A percentile compares a stretch with the other conserved stretches of the same genome.
phyloP scores from a whole-genome alignment of 1,140 invertebrate species.

The Probaryconus sp. region DNA sequence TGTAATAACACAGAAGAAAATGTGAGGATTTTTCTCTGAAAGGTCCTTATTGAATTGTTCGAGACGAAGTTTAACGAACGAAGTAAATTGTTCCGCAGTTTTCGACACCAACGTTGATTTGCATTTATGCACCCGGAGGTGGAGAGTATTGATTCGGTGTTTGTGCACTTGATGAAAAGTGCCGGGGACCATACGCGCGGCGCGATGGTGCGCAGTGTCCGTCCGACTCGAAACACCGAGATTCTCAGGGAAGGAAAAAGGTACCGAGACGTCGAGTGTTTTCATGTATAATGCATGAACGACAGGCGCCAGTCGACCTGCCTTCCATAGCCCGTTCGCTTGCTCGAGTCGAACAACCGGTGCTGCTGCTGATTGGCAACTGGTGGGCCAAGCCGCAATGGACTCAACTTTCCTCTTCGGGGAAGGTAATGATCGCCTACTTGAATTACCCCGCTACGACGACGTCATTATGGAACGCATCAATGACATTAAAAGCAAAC shows the following conservation, averaged over 20 bases:
- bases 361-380: slow-evolving; percentile 40
- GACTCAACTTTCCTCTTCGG: slow-evolving; percentile 11
- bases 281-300: slow-evolving; percentile 61
- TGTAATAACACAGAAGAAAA: too few species aligned
- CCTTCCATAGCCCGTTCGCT: too few species aligned
- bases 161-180: slow-evolving; percentile 44
- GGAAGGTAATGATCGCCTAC: slow-evolving; percentile 32
- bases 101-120: slow-evolving; percentile 47
- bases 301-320: slow-evolving; percentile 53
- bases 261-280: slow-evolving; percentile 44
- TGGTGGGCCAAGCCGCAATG: slow-evolving; percentile 39
- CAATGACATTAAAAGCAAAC: slow-evolving; percentile 4
- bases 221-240: slow-evolving; percentile 33
- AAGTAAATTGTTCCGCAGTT: slow-evolving; percentile 43
- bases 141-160: slow-evolving; percentile 51
- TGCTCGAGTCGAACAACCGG: slow-evolving; percentile 1
- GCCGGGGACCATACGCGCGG: slow-evolving; percentile 14
- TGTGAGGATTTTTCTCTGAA: too few species aligned
- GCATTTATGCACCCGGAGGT: slow-evolving; percentile 48
- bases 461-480: background rate
- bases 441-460: background rate
- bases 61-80: slow-evolving; percentile 31
- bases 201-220: slow-evolving; percentile 38
- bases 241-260: slow-evolving; percentile 45
- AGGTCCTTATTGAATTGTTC: slow-evolving; percentile 33